Evolutionary conservation across 30 jellyfish, hydroid and myxozoan genomes (phyloP).

Genomic region (Aurelia coerulea): DNA sequence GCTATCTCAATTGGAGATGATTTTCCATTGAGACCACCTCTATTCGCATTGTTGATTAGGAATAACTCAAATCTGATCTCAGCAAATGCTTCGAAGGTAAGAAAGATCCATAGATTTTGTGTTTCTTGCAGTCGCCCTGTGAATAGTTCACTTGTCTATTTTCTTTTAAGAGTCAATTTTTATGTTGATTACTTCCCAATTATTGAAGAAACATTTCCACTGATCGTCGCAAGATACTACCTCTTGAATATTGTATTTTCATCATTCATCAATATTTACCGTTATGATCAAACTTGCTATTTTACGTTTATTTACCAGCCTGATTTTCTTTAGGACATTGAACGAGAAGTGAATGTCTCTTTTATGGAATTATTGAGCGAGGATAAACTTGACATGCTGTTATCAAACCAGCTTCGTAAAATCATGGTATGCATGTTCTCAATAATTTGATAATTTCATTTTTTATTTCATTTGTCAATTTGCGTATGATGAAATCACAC

Average conservation of each 20-base stretch:
- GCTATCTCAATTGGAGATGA: conserved; percentile 62
- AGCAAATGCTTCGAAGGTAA: conserved; percentile 16
- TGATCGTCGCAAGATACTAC: no score
- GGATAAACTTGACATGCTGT: conserved; percentile 38
- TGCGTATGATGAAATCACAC: no score
- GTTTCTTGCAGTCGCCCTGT: no score
- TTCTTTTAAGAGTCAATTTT: no score
- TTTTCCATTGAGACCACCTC: conserved; percentile 80
- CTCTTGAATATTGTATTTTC: neutral
- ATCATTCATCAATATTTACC: neutral
- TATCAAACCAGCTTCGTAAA: conserved; percentile 10
- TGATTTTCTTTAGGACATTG: conserved; percentile 39
- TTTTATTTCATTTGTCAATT: no score
- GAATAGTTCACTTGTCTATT: no score
- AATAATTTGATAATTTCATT: no score
- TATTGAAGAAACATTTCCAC: no score
- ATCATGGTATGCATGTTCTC: conserved; percentile 10
- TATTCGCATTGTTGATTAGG: conserved; percentile 36
- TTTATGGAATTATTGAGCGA: neutral
- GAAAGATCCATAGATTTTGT: neutral
- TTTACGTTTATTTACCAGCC: neutral
- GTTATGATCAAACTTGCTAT: neutral
- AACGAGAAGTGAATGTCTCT: conserved; percentile 22
- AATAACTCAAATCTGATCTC: neutral
- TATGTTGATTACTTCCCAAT: no score